Conservation (phyloP, 2,113 vertebrate genomes). For the Ctenodactylus gundi region DNA sequence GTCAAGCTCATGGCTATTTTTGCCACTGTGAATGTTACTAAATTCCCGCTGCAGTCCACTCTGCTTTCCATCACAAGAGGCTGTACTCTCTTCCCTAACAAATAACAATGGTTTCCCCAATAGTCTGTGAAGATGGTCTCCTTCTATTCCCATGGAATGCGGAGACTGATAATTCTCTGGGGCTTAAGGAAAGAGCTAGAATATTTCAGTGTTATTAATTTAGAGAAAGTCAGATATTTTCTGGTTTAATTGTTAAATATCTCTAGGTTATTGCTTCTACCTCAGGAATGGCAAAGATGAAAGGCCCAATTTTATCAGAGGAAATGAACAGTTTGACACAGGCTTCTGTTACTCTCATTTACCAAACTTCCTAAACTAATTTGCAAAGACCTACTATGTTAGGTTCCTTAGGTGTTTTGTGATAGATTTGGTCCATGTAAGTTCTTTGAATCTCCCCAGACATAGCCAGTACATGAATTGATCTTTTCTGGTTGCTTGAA, state of each 20-base stretch:
- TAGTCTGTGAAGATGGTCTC: neutral
- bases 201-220: neutral
- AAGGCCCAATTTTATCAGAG: neutral
- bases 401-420: conserved; percentile 28
- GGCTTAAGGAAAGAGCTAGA: neutral
- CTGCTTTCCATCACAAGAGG: neutral
- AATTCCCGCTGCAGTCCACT: neutral
- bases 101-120: neutral
- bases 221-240: neutral
- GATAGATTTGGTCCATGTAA: conserved; percentile 50
- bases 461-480: neutral
- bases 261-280: neutral
- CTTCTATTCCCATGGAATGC: neutral
- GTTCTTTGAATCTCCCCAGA: neutral
- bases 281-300: neutral
- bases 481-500: conserved; percentile 28
- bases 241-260: neutral
- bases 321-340: neutral
- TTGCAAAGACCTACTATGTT: neutral
- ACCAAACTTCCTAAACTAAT: neutral
- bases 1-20: neutral
- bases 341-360: too few species aligned
- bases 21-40: neutral
- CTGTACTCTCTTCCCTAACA: neutral
- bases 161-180: neutral